Evolutionary conservation across 2,797 vertebrate species (phyloP).

Genomic region (Pseudotriccus pelzelni): DNA sequence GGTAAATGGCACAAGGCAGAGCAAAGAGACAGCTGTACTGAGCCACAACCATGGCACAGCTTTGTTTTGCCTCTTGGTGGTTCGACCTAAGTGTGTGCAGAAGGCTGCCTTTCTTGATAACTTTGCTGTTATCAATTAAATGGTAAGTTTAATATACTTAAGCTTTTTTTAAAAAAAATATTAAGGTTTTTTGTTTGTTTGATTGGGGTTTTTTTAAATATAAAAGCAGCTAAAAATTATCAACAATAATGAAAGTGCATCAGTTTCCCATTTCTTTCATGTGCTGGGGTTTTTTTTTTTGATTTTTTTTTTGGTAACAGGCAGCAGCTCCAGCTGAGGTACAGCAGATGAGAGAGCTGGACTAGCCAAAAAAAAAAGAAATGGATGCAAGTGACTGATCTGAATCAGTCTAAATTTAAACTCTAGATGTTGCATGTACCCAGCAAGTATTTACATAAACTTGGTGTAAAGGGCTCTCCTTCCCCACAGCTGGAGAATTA

Average conservation of each 20-base stretch:
- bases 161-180: not conserved
- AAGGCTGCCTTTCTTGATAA: not conserved
- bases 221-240: not conserved
- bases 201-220: too few relatives aligned
- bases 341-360: not conserved
- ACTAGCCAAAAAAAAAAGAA: not conserved
- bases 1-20: not conserved
- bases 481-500: not conserved
- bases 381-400: not conserved
- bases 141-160: not conserved
- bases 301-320: not conserved
- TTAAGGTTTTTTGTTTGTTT: not conserved
- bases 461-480: rapidly evolving
- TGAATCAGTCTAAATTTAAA: not conserved
- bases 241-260: not conserved
- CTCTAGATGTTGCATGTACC: not conserved
- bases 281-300: not conserved
- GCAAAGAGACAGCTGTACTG: not conserved
- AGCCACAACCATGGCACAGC: not conserved
- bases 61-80: not conserved
- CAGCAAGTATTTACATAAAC: not conserved
- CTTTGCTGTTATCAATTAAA: not conserved
- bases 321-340: not conserved
- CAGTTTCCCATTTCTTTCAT: not conserved
- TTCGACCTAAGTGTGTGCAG: not conserved